Evolutionary conservation across 2,113 vertebrate species (phyloP).

Genomic region (Cephalopholis sonnerati): DNA sequence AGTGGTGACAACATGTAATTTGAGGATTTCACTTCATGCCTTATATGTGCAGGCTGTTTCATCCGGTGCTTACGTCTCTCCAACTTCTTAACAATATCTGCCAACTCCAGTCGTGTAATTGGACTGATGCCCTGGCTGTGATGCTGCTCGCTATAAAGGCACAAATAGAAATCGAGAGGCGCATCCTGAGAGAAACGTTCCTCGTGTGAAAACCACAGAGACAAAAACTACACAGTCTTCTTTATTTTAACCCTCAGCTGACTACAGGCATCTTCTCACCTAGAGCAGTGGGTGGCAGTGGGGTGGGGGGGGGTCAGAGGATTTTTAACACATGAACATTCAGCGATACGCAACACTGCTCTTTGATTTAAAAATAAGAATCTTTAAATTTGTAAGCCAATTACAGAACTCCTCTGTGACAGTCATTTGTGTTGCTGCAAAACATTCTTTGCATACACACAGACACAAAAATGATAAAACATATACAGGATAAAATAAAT

Average conservation of each 20-base stretch:
- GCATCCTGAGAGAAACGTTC: constrained; percentile 16
- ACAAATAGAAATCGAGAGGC: constrained; percentile 49
- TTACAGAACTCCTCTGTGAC: neutral
- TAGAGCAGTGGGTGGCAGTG: neutral
- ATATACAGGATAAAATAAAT: neutral
- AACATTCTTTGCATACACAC: neutral
- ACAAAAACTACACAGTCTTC: constrained; percentile 9
- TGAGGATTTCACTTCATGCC: constrained; percentile 63
- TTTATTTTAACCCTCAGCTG: constrained; percentile 29
- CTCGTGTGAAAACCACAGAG: constrained; percentile 20
- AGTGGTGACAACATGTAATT: constrained; percentile 80
- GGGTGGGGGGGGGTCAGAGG: neutral
- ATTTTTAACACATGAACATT: neutral
- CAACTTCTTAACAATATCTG: constrained; percentile 57
- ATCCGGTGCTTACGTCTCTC: constrained; percentile 67
- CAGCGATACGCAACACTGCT: neutral
- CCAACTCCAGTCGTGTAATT: constrained; percentile 62
- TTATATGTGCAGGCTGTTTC: constrained; percentile 59
- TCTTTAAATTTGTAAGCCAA: neutral
- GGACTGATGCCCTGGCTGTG: constrained; percentile 64
- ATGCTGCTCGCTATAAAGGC: constrained; percentile 57
- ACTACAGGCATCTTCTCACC: neutral
- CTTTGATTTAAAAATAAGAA: neutral
- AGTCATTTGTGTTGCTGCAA: neutral
- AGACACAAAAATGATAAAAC: neutral